phyloP scores from a whole-genome alignment of 2,113 vertebrate genomes.

The Neoarius graeffei region DNA sequence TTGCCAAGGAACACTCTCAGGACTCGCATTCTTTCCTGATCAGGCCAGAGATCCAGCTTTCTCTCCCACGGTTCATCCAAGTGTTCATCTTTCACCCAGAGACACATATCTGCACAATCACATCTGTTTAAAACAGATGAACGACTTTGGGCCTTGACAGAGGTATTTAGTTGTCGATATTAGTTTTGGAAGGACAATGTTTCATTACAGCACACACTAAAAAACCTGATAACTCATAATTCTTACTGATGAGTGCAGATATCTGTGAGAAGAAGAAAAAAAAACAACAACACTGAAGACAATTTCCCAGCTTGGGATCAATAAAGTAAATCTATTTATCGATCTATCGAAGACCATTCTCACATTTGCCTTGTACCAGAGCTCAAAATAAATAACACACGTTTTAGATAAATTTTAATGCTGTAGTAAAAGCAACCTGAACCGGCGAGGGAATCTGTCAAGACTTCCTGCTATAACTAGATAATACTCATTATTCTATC shows the following conservation, averaged over 20 bases:
- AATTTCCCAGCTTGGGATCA: too few relatives aligned
- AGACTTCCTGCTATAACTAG: background rate
- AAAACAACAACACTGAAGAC: background rate
- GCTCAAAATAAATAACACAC: background rate
- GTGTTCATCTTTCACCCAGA: background rate
- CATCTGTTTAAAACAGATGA: slow-evolving; percentile 6
- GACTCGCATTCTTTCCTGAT: slow-evolving; percentile 58
- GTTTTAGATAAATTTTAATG: too few relatives aligned
- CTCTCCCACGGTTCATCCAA: slow-evolving; percentile 22
- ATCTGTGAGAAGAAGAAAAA: background rate
- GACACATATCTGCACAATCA: slow-evolving; percentile 1
- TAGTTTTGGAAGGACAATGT: background rate
- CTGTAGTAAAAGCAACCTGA: background rate
- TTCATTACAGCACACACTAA: background rate
- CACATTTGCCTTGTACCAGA: background rate
- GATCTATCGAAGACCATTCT: background rate
- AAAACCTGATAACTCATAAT: background rate
- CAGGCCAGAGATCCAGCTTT: slow-evolving; percentile 39
- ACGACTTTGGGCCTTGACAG: background rate
- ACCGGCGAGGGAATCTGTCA: background rate
- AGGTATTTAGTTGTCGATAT: background rate
- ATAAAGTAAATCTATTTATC: too few relatives aligned
- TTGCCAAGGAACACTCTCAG: slow-evolving; percentile 31
- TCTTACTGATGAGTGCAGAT: background rate
- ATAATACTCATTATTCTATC: background rate